Evolutionary conservation across 2,113 vertebrate genomes (phyloP).

Genomic region (Nesogale talazaci): DNA sequence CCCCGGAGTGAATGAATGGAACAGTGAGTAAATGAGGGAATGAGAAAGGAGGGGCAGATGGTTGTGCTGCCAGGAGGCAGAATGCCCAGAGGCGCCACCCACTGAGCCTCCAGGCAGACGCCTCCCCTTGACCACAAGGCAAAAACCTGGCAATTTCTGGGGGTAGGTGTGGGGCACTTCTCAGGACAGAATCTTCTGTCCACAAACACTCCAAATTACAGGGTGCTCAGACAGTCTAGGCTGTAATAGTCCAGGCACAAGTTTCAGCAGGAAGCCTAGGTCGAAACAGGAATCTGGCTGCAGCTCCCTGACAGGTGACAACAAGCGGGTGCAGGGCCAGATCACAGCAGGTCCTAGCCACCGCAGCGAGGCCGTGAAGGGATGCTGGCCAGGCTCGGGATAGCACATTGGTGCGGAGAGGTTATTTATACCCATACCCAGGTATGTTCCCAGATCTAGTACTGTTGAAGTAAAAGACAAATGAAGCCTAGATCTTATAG

Average conservation of each 20-base stretch:
- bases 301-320: constrained; percentile 57
- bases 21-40: not conserved
- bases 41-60: not conserved
- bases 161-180: not conserved
- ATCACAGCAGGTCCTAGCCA: constrained; percentile 17
- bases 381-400: not conserved
- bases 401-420: not conserved
- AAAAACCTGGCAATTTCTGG: not conserved
- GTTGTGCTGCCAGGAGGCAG: not conserved
- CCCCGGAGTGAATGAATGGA: not conserved
- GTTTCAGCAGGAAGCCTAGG: constrained; percentile 17
- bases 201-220: not conserved
- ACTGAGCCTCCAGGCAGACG: not conserved
- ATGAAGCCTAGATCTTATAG: not conserved
- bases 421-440: constrained; percentile 6
- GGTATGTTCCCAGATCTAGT: not conserved
- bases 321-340: constrained; percentile 35
- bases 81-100: not conserved
- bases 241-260: not conserved
- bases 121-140: not conserved
- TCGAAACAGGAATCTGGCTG: constrained; percentile 46
- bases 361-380: not conserved
- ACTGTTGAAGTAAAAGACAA: not conserved
- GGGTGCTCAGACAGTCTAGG: not conserved
- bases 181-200: not conserved